A percentile compares a stretch with the other conserved stretches of the same genome.
Conservation (phyloP, 2,113 vertebrate species). For the Xenopus borealis region DNA sequence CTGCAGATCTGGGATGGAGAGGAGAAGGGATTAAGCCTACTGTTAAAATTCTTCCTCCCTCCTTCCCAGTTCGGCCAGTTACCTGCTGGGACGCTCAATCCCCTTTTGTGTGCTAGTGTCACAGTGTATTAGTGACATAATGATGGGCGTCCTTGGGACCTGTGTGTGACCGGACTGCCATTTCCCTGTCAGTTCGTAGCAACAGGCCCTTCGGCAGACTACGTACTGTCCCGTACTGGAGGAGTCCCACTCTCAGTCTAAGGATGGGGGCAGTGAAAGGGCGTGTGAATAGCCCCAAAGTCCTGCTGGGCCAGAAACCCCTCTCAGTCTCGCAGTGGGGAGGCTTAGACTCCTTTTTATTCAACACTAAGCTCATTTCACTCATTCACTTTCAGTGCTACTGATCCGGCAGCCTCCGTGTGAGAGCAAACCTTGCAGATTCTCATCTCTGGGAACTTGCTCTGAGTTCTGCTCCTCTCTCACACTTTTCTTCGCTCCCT, state of each 20-base stretch:
- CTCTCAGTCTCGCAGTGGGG: slow-evolving; percentile 91
- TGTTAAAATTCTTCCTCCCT: slow-evolving; percentile 30
- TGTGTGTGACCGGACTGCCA: slow-evolving; percentile 83
- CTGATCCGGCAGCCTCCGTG: slow-evolving; percentile 27
- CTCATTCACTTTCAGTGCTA: slow-evolving; percentile 53
- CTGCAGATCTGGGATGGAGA: slow-evolving; percentile 3
- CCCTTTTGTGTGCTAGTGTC: slow-evolving; percentile 95
- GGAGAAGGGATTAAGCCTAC: slow-evolving; percentile 18
- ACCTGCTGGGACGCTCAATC: slow-evolving; percentile 99
- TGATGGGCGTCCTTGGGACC: slow-evolving; percentile 81
- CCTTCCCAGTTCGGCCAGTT: slow-evolving; percentile 63
- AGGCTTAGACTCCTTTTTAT: slow-evolving; percentile 84
- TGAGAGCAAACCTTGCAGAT: slow-evolving; percentile 8
- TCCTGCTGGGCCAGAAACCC: slow-evolving; percentile 70
- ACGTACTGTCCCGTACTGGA: slow-evolving; percentile 67
- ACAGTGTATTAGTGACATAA: slow-evolving; percentile 97
- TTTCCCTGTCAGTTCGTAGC: slow-evolving; percentile 78
- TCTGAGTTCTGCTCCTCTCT: slow-evolving; percentile 3
- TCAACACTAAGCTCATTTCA: slow-evolving; percentile 85
- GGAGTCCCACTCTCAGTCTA: slow-evolving; percentile 58
- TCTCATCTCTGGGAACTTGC: slow-evolving; percentile 35
- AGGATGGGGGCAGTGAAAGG: slow-evolving; percentile 78
- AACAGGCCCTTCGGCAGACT: slow-evolving; percentile 68
- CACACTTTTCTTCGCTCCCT: background rate
- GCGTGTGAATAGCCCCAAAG: slow-evolving; percentile 94